Conservation (phyloP, 2,888 invertebrate species). For the Eupeodes luniger region DNA sequence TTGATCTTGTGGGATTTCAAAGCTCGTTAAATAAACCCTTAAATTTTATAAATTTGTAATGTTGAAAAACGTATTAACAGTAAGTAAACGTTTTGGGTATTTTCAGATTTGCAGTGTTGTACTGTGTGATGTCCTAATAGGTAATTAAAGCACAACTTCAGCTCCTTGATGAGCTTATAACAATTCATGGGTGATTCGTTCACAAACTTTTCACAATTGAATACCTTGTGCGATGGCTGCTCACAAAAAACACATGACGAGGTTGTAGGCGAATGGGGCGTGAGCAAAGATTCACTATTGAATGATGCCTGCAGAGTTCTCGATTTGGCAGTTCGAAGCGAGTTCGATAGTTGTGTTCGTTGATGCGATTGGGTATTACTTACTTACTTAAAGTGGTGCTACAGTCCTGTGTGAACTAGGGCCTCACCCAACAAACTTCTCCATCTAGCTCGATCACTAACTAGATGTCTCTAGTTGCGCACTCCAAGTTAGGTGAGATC, state of each 20-base stretch:
- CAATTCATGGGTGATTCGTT: neutral
- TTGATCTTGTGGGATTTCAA: too few relatives aligned
- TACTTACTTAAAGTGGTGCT: too few relatives aligned
- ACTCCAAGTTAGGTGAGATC: too few relatives aligned
- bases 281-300: constrained; percentile 3
- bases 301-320: neutral
- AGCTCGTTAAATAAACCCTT: too few relatives aligned
- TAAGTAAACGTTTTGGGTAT: constrained; percentile 8
- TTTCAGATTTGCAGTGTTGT: constrained; percentile 13
- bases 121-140: neutral
- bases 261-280: neutral
- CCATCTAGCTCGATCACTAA: too few relatives aligned
- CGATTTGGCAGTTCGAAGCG: neutral
- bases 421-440: too few relatives aligned
- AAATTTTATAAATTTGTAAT: too few relatives aligned
- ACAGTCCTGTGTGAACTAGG: too few relatives aligned
- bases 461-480: too few relatives aligned
- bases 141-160: constrained; percentile 31
- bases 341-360: constrained; percentile 1
- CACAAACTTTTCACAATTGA: neutral
- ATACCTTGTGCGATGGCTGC: constrained; percentile 26
- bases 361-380: neutral
- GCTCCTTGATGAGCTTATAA: constrained; percentile 31
- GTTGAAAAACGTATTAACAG: too few relatives aligned
- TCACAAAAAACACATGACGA: neutral